These are phyloP conservation scores for Palloptera scutellata DNA, from an alignment of 2,888 invertebrate species.

Conservation along the genomic window DNA sequence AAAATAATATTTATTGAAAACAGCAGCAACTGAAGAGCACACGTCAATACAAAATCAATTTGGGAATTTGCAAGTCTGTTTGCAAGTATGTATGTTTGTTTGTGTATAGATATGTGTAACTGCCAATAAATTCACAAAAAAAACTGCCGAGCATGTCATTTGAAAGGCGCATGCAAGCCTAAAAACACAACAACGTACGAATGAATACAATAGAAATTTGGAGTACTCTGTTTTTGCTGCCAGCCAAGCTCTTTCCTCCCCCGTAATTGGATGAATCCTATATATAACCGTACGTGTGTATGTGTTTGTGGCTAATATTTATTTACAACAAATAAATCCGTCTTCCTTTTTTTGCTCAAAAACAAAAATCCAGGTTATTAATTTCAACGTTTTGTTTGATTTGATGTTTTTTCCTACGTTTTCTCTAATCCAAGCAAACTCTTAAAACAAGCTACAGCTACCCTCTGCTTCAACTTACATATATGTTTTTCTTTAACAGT, in stretches of 20 bases:
- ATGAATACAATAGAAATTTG: too few species aligned
- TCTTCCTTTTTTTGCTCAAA: conserved; percentile 30
- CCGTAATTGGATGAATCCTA: too few species aligned
- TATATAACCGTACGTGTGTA: too few species aligned
- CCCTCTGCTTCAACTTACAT: too few species aligned
- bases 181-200: too few species aligned
- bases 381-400: conserved; percentile 41
- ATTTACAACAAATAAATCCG: conserved; percentile 54
- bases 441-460: neutral
- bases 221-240: too few species aligned
- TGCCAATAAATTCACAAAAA: conserved; percentile 34
- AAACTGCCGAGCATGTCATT: too few species aligned
- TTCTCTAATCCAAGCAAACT: conserved; percentile 13
- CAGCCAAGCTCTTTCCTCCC: too few species aligned
- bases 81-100: conserved; percentile 49
- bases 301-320: too few species aligned
- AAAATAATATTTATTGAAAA: too few species aligned
- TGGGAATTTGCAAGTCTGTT: conserved; percentile 52
- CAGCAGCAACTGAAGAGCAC: neutral
- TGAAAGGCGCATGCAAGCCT: too few species aligned
- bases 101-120: conserved; percentile 44
- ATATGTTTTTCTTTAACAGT: too few species aligned
- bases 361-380: conserved; percentile 51
- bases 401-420: conserved; percentile 35
- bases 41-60: conserved; percentile 33